Conservation (phyloP, 2,113 vertebrate species). For the Dunckerocampus dactyliophorus region DNA sequence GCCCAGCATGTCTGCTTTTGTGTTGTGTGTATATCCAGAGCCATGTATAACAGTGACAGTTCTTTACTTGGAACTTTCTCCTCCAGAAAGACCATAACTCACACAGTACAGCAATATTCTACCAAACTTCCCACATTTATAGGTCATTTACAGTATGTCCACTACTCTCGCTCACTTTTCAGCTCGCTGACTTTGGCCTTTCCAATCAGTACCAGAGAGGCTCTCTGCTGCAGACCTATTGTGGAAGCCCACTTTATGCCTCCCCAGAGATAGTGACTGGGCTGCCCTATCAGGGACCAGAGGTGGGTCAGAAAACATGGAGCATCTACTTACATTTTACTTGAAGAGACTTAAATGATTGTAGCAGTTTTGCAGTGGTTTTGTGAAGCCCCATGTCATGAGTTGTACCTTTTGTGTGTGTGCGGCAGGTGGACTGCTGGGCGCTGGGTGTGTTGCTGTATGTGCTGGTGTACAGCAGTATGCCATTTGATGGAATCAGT, state of each 20-base stretch:
- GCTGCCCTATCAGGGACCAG: constrained; percentile 75
- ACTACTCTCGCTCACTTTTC: constrained; percentile 22
- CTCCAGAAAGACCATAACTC: background rate
- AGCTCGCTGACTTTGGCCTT: constrained; percentile 80
- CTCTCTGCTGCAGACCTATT: constrained; percentile 73
- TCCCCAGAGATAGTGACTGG: constrained; percentile 79
- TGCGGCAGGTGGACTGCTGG: constrained; percentile 78
- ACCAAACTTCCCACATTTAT: background rate
- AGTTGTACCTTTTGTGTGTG: constrained; percentile 9
- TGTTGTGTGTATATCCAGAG: background rate
- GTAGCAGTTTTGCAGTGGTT: background rate
- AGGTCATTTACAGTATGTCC: background rate
- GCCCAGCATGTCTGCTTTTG: constrained; percentile 33
- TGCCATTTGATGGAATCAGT: constrained; percentile 74
- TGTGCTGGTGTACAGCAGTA: constrained; percentile 73
- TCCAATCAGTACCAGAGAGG: constrained; percentile 70
- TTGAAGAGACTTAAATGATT: too few species aligned
- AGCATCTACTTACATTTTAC: background rate
- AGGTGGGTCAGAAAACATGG: constrained; percentile 54
- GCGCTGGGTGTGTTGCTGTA: constrained; percentile 76
- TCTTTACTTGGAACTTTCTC: background rate
- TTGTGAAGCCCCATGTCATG: background rate
- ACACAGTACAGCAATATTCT: background rate
- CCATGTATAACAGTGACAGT: background rate
- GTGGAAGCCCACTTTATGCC: constrained; percentile 78